phyloP scores from a whole-genome alignment of 2,113 vertebrate species.

The Trinectes maculatus region DNA sequence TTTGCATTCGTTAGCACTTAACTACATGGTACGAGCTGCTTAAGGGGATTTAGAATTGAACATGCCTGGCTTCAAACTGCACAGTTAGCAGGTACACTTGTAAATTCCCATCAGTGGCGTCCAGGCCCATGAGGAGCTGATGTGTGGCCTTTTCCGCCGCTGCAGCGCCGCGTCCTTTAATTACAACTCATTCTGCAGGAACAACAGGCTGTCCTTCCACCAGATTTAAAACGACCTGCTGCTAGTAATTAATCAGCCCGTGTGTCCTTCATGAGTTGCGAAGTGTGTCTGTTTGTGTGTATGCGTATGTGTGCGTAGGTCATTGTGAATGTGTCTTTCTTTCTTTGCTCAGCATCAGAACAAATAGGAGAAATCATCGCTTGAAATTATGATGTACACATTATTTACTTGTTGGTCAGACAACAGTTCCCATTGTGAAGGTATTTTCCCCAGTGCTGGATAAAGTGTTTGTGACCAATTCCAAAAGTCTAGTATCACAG shows the following conservation, averaged over 20 bases:
- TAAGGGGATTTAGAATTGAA: slow-evolving; percentile 26
- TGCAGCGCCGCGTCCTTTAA: slow-evolving; percentile 78
- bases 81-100: slow-evolving; percentile 25
- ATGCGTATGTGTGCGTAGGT: slow-evolving; percentile 15
- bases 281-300: slow-evolving; percentile 33
- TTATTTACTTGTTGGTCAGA: slow-evolving; percentile 23
- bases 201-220: slow-evolving; percentile 82
- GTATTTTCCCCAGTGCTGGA: background rate
- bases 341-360: slow-evolving; percentile 30
- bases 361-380: slow-evolving; percentile 17
- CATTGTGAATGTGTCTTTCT: slow-evolving; percentile 30
- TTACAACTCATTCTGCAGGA: slow-evolving; percentile 81
- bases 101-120: slow-evolving; percentile 81
- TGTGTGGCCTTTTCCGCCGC: slow-evolving; percentile 75
- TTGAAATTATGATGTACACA: slow-evolving; percentile 13
- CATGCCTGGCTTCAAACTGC: slow-evolving; percentile 16
- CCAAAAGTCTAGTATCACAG: no score
- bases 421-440: background rate
- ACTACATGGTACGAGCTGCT: background rate
- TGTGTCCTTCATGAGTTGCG: slow-evolving; percentile 75
- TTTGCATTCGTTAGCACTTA: background rate
- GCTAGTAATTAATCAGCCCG: slow-evolving; percentile 78
- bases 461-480: no score
- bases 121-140: slow-evolving; percentile 68
- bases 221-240: slow-evolving; percentile 79